These are phyloP conservation scores for Leptobrachium ailaonicum DNA, from an alignment of 2,113 vertebrate species.

Conservation along the genomic window DNA sequence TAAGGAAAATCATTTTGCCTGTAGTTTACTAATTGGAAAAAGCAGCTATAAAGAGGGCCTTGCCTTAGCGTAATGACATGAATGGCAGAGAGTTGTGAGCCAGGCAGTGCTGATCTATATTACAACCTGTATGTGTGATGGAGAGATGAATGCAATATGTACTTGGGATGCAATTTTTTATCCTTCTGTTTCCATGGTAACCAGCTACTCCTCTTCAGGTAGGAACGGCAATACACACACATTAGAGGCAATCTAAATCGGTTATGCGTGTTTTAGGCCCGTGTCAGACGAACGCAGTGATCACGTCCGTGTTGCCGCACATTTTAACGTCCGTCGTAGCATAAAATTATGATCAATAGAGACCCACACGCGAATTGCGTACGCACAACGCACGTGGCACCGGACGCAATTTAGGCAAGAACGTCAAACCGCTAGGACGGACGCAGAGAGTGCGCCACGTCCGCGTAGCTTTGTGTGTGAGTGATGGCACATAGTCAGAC, in stretches of 20 bases:
- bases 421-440: too few relatives aligned
- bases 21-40: neutral
- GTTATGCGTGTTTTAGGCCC: constrained; percentile 26
- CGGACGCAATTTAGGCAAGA: too few relatives aligned
- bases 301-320: too few relatives aligned
- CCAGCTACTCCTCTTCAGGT: constrained; percentile 38
- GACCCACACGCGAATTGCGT: too few relatives aligned
- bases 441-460: too few relatives aligned
- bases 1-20: neutral
- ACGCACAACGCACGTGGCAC: too few relatives aligned
- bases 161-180: neutral
- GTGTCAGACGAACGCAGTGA: too few relatives aligned
- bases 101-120: neutral
- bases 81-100: constrained; percentile 5
- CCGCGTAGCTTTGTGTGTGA: too few relatives aligned
- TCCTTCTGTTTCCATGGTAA: constrained; percentile 34
- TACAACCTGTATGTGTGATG: constrained; percentile 7
- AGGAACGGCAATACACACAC: constrained; percentile 30
- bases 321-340: too few relatives aligned
- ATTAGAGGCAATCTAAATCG: constrained; percentile 36
- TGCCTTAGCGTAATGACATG: constrained; percentile 5
- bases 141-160: neutral
- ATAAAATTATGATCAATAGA: too few relatives aligned
- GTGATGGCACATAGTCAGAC: too few relatives aligned
- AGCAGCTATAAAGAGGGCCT: neutral